Conservation (phyloP, 2,888 invertebrate species). For the Eupithecia vulgata region DNA sequence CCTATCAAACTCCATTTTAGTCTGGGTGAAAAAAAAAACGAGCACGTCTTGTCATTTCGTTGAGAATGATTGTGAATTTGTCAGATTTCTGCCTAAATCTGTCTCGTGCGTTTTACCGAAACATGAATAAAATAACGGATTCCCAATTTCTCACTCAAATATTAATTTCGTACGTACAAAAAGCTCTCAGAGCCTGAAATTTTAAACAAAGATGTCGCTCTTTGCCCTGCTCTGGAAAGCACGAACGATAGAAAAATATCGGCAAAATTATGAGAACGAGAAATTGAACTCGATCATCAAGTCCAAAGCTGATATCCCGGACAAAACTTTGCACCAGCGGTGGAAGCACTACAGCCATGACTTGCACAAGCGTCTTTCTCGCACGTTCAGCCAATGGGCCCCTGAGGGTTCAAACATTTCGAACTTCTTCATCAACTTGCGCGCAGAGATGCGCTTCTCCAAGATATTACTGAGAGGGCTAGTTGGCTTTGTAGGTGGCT, state of each 20-base stretch:
- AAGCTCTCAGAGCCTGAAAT: not conserved
- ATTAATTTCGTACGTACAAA: slow-evolving; percentile 2
- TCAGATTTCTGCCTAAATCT: slow-evolving; percentile 7
- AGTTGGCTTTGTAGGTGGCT: slow-evolving; percentile 86
- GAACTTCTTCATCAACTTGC: slow-evolving; percentile 62
- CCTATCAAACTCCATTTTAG: not conserved
- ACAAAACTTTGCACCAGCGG: slow-evolving; percentile 74
- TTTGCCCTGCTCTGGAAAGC: slow-evolving; percentile 84
- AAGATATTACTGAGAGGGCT: slow-evolving; percentile 86
- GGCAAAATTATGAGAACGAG: slow-evolving; percentile 81
- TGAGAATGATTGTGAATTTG: not conserved
- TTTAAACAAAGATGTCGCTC: slow-evolving; percentile 74
- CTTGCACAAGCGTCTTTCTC: slow-evolving; percentile 66
- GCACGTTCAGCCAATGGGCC: slow-evolving; percentile 64
- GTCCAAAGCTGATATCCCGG: slow-evolving; percentile 68
- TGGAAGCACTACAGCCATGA: slow-evolving; percentile 75
- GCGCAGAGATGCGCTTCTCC: slow-evolving; percentile 77
- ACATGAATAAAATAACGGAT: slow-evolving; percentile 15
- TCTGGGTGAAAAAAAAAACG: not conserved
- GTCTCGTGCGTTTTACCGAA: slow-evolving; percentile 13
- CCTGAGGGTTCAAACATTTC: slow-evolving; percentile 69
- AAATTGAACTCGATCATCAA: slow-evolving; percentile 82
- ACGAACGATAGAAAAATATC: slow-evolving; percentile 76
- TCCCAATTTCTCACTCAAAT: not conserved
- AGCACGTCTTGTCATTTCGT: not conserved